Base-by-base conservation (phyloP, 2,888 invertebrate genomes). In the Thysanoteuthis rhombus region DNA sequence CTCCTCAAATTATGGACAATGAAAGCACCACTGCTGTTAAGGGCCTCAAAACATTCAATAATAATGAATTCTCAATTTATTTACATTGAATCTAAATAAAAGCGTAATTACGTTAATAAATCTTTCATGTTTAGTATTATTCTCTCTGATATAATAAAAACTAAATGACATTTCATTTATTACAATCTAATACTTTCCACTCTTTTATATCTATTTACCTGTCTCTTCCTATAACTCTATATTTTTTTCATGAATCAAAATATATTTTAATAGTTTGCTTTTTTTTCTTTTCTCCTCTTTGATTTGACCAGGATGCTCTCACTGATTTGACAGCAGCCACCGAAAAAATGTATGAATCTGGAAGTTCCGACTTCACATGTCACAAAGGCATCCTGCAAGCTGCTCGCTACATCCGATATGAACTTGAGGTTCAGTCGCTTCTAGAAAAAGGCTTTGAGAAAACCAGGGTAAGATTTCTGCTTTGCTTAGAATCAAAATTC, bases 311-410 rank as follows among this genome's bases (percentile, higher is more conserved):
- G 95, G 99, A 99, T 97, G 98, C 98, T 93, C 98, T 99, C 96
- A 99, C 98, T 0, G 98, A 99, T 97, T 97, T 99, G 95, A 96
- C 96, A n/a, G 97, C 96, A 28, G 96, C 95, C 36, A 95, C 95
- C 94, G 96, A 96, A 47, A 93, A 94, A 10, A 93, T 98, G 96
- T 98, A 98, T 94, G 98, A 98, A 36, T 98, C 98, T 95, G 98
- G 98, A 5, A 96, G 98, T 93, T 98, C 98, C 5, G 95, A 96
- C 25, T 96, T 97, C 89, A 95, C 96, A 97, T 99, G 98, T 19
- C 99, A 99, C 97, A 98, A 98, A 96, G 99, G 99, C 45, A 99
- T 99, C 98, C 98, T 98, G 75, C 98, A 98, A 96, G 98, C 98
- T 22, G 98, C 99, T 0, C 98, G 98, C 93, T 98, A 98, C 96